Evolutionary conservation across 2,888 invertebrate genomes (phyloP).

Genomic region (Malachius bipustulatus): DNA sequence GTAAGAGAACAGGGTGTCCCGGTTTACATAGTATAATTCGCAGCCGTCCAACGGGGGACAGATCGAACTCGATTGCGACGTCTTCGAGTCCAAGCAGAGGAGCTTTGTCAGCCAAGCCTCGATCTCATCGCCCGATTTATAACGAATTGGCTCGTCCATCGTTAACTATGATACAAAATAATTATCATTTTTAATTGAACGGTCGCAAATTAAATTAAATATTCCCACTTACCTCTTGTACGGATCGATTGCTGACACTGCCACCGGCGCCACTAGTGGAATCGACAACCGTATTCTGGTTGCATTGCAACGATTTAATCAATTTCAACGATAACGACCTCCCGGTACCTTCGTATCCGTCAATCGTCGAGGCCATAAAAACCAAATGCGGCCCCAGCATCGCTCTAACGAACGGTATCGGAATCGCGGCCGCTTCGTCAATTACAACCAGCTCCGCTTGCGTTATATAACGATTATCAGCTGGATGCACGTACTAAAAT

Average conservation of each 20-base stretch:
- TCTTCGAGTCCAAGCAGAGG: background rate
- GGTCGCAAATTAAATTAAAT: too few relatives aligned
- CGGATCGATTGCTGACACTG: background rate
- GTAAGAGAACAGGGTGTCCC: background rate
- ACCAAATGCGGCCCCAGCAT: constrained; percentile 79
- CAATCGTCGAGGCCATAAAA: constrained; percentile 87
- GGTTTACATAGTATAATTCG: constrained; percentile 26
- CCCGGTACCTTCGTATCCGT: constrained; percentile 92
- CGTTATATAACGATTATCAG: constrained; percentile 69
- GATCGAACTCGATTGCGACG: constrained; percentile 17
- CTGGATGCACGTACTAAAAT: constrained; percentile 75
- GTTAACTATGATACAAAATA: constrained; percentile 42
- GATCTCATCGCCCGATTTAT: constrained; percentile 63
- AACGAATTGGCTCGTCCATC: constrained; percentile 83
- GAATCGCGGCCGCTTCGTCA: constrained; percentile 95
- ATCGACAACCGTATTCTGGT: background rate
- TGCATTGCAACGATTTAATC: constrained; percentile 55
- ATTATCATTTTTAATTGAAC: background rate
- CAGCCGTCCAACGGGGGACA: constrained; percentile 69
- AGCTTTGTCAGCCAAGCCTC: constrained; percentile 67
- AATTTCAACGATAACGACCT: constrained; percentile 82
- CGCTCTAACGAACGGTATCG: constrained; percentile 72
- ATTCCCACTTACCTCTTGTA: constrained; percentile 5
- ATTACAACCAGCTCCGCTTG: constrained; percentile 87
- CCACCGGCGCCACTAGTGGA: background rate